Base-by-base conservation (phyloP, 2,113 vertebrate genomes). In the Xiphorhynchus elegans region DNA sequence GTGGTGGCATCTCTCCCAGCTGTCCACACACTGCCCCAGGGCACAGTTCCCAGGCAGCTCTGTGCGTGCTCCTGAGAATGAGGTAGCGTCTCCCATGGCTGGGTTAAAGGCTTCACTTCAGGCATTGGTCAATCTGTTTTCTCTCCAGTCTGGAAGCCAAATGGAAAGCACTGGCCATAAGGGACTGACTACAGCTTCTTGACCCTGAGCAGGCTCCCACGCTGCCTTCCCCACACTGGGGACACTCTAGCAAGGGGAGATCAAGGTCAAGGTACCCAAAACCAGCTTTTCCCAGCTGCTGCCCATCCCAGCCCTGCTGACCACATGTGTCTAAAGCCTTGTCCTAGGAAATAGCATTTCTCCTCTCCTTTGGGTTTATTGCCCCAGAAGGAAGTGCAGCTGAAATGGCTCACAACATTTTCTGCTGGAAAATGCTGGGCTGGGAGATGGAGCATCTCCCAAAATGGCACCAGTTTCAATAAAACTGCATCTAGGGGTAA, bases 91-190 rank as follows among this genome's bases (percentile, higher is more conserved):
- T 97, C 93, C 78, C 9, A 25, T 0, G 13, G 78, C 93, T 97
- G 93, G 94, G 95, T 93, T 83, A 96, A 95, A 97, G 96, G 95
- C 89, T 93, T 89, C 0, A 0, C 74, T 68, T 8, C 1, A 0
- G 91, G 72, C 81, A 94, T 97, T 93, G 75, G 93, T 81, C 96
- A 96, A 87, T 93, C 87, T 87, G 67, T 91, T 96, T 95, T 72
- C 70, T 69, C 68, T 66, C 67, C 0, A 8, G 7, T 87, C 84
- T 72, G 77, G 1, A 24, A 95, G 95, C 85, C 88, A 93, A 90
- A 40, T 29, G 35, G 55, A 83, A 52, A 53, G 62, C 84, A 8
- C 74, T 68, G 72, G 59, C 64, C 63, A 11, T 89, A 13, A 85
- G 93, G 74, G 87, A 91, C 55, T 33, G 0, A 0, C 53, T 59